phyloP scores from a whole-genome alignment of 2,888 invertebrate genomes.

The Tubiluchus corallicola region DNA sequence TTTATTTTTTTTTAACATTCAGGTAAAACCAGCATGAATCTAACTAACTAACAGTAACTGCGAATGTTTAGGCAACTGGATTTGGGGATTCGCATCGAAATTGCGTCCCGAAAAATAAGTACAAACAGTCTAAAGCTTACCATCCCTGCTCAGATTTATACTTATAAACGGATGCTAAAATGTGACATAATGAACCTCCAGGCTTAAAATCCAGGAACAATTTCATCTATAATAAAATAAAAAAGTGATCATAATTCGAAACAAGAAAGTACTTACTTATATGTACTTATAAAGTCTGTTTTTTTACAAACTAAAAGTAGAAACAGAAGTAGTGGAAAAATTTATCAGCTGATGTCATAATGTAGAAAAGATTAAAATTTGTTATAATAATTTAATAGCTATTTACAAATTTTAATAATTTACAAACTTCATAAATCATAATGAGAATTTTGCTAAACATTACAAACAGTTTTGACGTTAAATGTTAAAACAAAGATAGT shows the following conservation, averaged over 20 bases:
- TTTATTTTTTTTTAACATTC: background rate
- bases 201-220: constrained; percentile 89
- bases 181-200: constrained; percentile 76
- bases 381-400: too few relatives aligned
- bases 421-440: too few relatives aligned
- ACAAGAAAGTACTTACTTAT: background rate
- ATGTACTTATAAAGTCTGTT: background rate
- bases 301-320: constrained; percentile 10
- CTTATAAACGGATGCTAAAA: constrained; percentile 78
- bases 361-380: too few relatives aligned
- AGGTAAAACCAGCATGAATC: background rate
- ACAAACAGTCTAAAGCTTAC: constrained; percentile 24
- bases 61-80: background rate
- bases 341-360: too few relatives aligned
- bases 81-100: too few relatives aligned
- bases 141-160: constrained; percentile 91
- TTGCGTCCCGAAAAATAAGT: too few relatives aligned
- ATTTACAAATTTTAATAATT: too few relatives aligned
- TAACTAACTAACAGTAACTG: constrained; percentile 4
- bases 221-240: constrained; percentile 48
- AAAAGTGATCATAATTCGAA: too few relatives aligned
- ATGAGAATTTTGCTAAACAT: too few relatives aligned
- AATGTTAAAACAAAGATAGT: too few relatives aligned
- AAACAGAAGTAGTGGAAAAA: too few relatives aligned
- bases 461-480: too few relatives aligned